phyloP scores from a whole-genome alignment of 37 sponge, comb jelly and placozoan species.

The Diacarnus erythraeanus region DNA sequence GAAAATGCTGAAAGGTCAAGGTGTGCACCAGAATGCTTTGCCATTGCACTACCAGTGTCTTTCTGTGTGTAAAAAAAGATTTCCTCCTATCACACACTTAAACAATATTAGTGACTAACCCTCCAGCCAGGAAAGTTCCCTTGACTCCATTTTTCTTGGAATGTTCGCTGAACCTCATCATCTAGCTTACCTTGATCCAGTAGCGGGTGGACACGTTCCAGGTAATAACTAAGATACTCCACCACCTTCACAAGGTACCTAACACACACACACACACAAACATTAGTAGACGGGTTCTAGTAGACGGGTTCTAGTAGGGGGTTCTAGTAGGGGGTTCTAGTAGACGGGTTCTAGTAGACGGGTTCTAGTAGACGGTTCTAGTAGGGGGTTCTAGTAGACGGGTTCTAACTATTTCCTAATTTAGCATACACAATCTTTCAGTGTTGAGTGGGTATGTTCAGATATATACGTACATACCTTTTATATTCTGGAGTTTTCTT shows the following conservation, averaged over 20 bases:
- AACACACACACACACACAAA: constrained; percentile 1
- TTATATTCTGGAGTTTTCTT: constrained; percentile 83
- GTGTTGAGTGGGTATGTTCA: too few relatives aligned
- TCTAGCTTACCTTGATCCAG: constrained; percentile 61
- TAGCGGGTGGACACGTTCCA: constrained; percentile 73
- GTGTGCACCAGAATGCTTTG: constrained; percentile 80
- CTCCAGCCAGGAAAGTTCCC: constrained; percentile 96
- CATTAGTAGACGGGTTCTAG: too few relatives aligned
- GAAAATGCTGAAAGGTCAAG: constrained; percentile 95
- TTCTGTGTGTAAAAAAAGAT: constrained; percentile 58
- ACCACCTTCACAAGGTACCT: constrained; percentile 76
- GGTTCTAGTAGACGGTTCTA: too few relatives aligned
- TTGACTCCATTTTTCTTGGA: constrained; percentile 82
- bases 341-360: too few relatives aligned
- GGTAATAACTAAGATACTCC: constrained; percentile 77
- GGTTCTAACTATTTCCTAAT: too few relatives aligned
- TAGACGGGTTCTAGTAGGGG: too few relatives aligned
- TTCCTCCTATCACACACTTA: not conserved
- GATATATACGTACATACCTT: constrained; percentile 46
- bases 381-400: too few relatives aligned
- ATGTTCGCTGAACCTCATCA: constrained; percentile 50
- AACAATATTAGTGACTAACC: constrained; percentile 36
- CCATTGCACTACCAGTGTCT: constrained; percentile 96
- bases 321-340: too few relatives aligned
- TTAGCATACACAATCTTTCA: too few relatives aligned